A percentile compares a stretch with the other conserved stretches of the same genome.
Evolutionary conservation across 2,797 vertebrate species (phyloP).

Genomic region (Ibycter americanus): DNA sequence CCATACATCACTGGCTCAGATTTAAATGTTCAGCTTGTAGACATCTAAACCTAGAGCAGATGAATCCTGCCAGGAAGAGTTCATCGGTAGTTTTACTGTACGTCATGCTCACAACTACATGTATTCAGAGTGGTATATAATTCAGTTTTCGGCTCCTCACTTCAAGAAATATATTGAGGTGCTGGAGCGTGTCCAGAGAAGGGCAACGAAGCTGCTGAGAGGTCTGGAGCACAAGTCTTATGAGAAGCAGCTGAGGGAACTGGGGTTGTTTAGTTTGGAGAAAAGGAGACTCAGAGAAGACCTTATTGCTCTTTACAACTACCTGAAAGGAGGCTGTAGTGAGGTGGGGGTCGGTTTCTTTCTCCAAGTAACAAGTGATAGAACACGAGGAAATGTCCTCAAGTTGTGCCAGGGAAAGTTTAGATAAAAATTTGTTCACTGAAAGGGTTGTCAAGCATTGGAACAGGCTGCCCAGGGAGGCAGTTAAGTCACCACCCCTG

Average conservation of each 20-base stretch:
- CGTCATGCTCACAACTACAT: background rate
- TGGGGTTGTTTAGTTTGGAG: background rate
- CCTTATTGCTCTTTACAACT: background rate
- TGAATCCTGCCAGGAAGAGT: background rate
- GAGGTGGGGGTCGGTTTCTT: background rate
- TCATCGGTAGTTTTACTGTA: background rate
- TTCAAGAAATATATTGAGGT: background rate
- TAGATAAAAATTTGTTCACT: background rate
- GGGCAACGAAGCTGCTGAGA: rapidly evolving
- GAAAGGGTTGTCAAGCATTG: background rate
- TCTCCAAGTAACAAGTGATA: background rate
- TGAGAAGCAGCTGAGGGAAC: background rate
- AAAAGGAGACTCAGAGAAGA: background rate
- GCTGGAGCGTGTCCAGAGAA: background rate
- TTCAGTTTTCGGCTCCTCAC: background rate
- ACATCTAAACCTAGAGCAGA: background rate
- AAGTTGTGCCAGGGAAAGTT: background rate
- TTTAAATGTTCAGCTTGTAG: background rate
- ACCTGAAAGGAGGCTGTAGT: background rate
- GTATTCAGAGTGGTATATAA: background rate
- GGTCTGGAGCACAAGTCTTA: background rate
- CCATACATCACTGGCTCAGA: background rate
- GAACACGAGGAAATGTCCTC: background rate
- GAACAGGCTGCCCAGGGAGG: background rate
- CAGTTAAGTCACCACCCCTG: background rate